A percentile compares a stretch with the other conserved stretches of the same genome.
phyloP scores from a whole-genome alignment of 1,140 invertebrate genomes.

The Philaenus spumarius region DNA sequence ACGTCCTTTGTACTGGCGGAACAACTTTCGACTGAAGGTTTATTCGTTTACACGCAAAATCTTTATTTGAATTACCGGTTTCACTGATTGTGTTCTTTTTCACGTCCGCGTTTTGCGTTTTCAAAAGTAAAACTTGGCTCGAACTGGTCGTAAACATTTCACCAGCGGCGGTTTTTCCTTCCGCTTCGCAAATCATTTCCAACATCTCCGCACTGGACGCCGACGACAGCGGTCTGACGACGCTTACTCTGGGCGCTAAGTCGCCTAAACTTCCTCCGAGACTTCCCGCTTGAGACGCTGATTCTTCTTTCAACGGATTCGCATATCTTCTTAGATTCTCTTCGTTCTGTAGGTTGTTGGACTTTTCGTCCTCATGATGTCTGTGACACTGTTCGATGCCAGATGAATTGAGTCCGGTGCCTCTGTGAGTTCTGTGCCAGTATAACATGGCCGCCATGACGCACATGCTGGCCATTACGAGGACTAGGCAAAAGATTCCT shows the following conservation, averaged over 20 bases:
- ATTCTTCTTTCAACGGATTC: slow-evolving; percentile 48
- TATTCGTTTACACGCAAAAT: slow-evolving; percentile 66
- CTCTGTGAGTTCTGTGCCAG: slow-evolving; percentile 43
- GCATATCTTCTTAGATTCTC: slow-evolving; percentile 71
- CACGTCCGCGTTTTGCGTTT: slow-evolving; percentile 66
- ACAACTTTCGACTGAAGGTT: slow-evolving; percentile 37
- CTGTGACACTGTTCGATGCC: slow-evolving; percentile 43
- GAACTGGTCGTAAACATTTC: slow-evolving; percentile 7
- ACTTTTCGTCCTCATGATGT: slow-evolving; percentile 72
- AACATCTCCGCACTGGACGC: slow-evolving; percentile 48
- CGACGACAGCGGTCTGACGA: slow-evolving; percentile 50
- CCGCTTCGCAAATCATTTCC: slow-evolving; percentile 52
- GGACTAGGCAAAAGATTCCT: slow-evolving; percentile 45
- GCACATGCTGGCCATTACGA: slow-evolving; percentile 44
- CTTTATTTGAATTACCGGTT: slow-evolving; percentile 61
- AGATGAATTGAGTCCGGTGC: slow-evolving; percentile 27
- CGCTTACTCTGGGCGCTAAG: slow-evolving; percentile 42
- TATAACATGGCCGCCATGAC: slow-evolving; percentile 42
- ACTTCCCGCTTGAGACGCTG: slow-evolving; percentile 27
- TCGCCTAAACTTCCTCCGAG: slow-evolving; percentile 30
- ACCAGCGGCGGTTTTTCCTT: slow-evolving; percentile 39
- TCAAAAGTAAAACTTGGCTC: slow-evolving; percentile 55
- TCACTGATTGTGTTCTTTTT: slow-evolving; percentile 70
- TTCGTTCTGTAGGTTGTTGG: slow-evolving; percentile 83
- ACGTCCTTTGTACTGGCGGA: slow-evolving; percentile 34